Evolutionary conservation across 2,113 vertebrate genomes (phyloP).

Genomic region (Condylura cristata): DNA sequence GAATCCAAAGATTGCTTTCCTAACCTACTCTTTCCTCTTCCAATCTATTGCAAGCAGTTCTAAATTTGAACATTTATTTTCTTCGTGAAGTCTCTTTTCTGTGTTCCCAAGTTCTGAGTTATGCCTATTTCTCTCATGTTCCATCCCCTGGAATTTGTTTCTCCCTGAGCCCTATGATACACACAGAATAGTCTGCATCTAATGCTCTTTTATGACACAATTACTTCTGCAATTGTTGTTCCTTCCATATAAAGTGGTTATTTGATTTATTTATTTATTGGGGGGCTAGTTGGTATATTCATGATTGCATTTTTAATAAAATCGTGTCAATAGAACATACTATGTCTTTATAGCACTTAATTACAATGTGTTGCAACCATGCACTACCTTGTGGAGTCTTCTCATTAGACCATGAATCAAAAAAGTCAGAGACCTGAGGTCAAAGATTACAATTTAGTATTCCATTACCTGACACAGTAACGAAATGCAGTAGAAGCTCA

Average conservation of each 20-base stretch:
- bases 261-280: background rate
- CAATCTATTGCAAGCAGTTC: background rate
- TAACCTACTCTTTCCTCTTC: background rate
- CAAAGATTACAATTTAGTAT: background rate
- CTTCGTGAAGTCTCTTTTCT: conserved; percentile 13
- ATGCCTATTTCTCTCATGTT: background rate
- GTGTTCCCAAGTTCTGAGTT: background rate
- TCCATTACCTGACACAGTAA: background rate
- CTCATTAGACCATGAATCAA: background rate
- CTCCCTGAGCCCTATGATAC: background rate
- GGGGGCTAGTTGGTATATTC: background rate
- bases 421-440: background rate
- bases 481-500: background rate
- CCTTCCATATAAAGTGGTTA: background rate
- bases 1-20: background rate
- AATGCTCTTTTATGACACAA: background rate
- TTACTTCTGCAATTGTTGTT: background rate
- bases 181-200: background rate
- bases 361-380: background rate
- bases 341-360: background rate
- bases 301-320: background rate
- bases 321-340: background rate
- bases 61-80: background rate
- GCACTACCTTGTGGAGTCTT: background rate
- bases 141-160: background rate